Conservation (phyloP, 2,113 vertebrate species). For the Callionymus lyra region DNA sequence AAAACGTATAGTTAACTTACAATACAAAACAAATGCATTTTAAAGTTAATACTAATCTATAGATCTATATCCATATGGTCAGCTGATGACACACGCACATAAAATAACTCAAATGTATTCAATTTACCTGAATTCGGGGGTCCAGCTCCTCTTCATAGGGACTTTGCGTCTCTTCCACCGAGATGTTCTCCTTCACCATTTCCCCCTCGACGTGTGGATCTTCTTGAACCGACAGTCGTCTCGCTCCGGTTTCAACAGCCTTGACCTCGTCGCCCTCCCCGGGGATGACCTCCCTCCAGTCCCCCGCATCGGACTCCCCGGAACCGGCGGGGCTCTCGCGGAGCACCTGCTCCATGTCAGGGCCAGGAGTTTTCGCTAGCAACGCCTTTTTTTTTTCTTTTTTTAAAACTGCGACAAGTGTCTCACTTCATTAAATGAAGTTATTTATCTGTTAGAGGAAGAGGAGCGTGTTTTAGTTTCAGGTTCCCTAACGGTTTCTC, state of each 20-base stretch:
- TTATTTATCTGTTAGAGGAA: too few species aligned
- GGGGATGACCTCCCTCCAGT: slow-evolving; percentile 62
- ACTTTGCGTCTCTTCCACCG: slow-evolving; percentile 40
- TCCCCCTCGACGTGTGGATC: neutral
- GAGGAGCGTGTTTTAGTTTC: too few species aligned
- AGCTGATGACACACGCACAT: too few species aligned
- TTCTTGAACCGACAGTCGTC: slow-evolving; percentile 4
- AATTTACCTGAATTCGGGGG: slow-evolving; percentile 68
- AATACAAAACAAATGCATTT: too few species aligned
- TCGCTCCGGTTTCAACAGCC: slow-evolving; percentile 16
- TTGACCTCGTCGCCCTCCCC: slow-evolving; percentile 40
- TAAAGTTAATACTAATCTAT: too few species aligned
- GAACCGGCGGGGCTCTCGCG: slow-evolving; percentile 68
- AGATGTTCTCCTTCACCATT: slow-evolving; percentile 15
- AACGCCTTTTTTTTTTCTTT: too few species aligned
- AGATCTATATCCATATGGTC: too few species aligned
- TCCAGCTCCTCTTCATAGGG: slow-evolving; percentile 71
- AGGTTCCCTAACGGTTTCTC: too few species aligned
- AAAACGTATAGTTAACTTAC: too few species aligned
- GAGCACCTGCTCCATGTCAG: slow-evolving; percentile 54
- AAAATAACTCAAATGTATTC: too few species aligned
- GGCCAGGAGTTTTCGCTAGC: slow-evolving; percentile 7
- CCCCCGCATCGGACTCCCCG: slow-evolving; percentile 57
- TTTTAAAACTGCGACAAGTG: too few species aligned
- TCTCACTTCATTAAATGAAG: too few species aligned